Evolutionary conservation across 2,888 invertebrate species (phyloP), one percentile per base, ranked within the genome.

Genomic region (Parnassius mnemosyne): DNA sequence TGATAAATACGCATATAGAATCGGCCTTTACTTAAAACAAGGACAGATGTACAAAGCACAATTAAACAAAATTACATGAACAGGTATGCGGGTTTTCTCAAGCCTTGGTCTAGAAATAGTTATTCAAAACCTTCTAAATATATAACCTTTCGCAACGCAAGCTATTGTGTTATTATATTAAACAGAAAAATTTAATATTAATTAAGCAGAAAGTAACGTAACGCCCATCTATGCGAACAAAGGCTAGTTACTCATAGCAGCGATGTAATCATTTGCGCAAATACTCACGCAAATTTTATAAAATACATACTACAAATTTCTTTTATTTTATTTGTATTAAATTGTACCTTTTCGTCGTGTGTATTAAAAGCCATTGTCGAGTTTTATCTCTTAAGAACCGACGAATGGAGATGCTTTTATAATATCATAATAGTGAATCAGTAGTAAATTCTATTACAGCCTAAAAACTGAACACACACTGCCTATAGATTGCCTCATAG

Each of bases 31-130:
- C 16, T 51, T 13, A 9, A 55, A 55, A 63, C 55, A 59, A 63
- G 59, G 63, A 63, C 63, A 55, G 55, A 47, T 47, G 46, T 25
- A 59, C 63, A 63, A 55, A 63, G 54, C 44, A 63, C 55, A 63
- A 59, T 59, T 51, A 59, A 47, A 59, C 47, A 43, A 51, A 58
- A 46, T 63, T 63, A 59, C 44, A 50, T 53, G 57, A 52, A 53
- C 57, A 16, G 60, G 60, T 57, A 57, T 60, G 60, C 57, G 57
- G 64, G 64, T 61, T 64, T 64, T 59, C 63, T 63, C 63, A 63
- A 55, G 55, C 63, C 63, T 63, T 63, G 63, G 58, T 63, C 59
- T 59, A 59, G 59, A 63, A 59, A 63, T 63, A 63, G 59, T 59
- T 59, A 58, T 59, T 55, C 54, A 43, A 47, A 55, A 63, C 63